These are phyloP conservation scores for Hirundichthys speculiger DNA, from an alignment of 2,113 vertebrate species.

Conservation along the genomic window DNA sequence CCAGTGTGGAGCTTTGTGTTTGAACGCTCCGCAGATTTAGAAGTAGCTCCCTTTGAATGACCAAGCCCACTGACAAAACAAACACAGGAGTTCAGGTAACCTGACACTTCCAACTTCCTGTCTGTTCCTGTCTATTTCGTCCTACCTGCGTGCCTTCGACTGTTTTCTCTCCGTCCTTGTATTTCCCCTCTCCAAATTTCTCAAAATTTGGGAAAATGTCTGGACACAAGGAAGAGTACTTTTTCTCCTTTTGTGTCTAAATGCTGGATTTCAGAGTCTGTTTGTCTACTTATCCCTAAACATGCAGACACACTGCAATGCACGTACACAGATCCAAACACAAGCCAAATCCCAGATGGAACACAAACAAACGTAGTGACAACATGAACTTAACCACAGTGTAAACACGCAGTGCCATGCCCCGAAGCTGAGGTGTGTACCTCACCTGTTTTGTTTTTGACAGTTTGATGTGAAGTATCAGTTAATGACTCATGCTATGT, in stretches of 20 bases:
- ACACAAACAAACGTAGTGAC: no score
- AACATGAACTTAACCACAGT: not conserved
- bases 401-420: not conserved
- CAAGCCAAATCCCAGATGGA: conserved; percentile 3
- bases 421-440: conserved; percentile 33
- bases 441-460: conserved; percentile 35
- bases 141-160: conserved; percentile 38
- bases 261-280: not conserved
- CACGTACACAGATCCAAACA: conserved; percentile 10
- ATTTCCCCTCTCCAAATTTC: conserved; percentile 21
- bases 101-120: conserved; percentile 56
- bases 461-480: conserved; percentile 18
- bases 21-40: conserved; percentile 4
- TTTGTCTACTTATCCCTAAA: conserved; percentile 17
- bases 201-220: not conserved
- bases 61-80: conserved; percentile 60
- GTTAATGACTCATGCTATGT: conserved; percentile 37
- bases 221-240: not conserved
- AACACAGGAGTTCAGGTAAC: conserved; percentile 58
- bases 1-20: conserved; percentile 15
- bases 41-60: conserved; percentile 32
- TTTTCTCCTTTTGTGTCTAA: not conserved
- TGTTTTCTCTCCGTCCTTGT: conserved; percentile 44
- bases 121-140: conserved; percentile 5
- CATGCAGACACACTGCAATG: not conserved